These are phyloP conservation scores for Tetramorium alpestre DNA, from an alignment of 1,140 invertebrate species.

Conservation along the genomic window DNA sequence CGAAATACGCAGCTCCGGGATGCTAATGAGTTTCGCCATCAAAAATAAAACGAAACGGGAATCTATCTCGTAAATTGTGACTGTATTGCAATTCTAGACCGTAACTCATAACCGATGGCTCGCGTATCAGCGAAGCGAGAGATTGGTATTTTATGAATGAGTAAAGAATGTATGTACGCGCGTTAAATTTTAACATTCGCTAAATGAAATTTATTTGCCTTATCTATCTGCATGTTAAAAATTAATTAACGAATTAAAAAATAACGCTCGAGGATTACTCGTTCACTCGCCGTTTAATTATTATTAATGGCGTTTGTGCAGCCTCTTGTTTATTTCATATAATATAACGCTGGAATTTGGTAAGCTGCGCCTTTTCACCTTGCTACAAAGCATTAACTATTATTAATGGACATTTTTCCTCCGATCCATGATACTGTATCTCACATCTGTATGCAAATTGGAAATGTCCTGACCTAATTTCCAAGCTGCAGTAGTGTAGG, in stretches of 20 bases:
- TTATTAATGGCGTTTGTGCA: not conserved
- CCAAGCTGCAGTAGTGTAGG: slow-evolving; percentile 38
- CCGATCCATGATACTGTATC: slow-evolving; percentile 37
- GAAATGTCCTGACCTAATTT: slow-evolving; percentile 58
- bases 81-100: not conserved
- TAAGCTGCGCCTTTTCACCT: not conserved
- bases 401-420: slow-evolving; percentile 53
- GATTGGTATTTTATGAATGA: not conserved
- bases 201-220: slow-evolving; percentile 1
- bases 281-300: not conserved
- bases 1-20: not conserved
- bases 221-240: not conserved
- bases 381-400: slow-evolving; percentile 8
- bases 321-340: not conserved
- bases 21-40: not conserved
- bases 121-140: not conserved
- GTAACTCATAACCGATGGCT: not conserved
- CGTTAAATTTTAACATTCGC: not conserved
- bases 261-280: not conserved
- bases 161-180: not conserved
- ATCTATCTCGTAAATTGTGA: not conserved
- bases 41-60: not conserved
- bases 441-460: slow-evolving; percentile 46
- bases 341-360: not conserved
- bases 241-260: slow-evolving; percentile 2